Percentiles rank a stretch among this genome's conserved stretches.
phyloP scores from a whole-genome alignment of 35 echinoderm and acorn worm species.

The Lytechinus variegatus region DNA sequence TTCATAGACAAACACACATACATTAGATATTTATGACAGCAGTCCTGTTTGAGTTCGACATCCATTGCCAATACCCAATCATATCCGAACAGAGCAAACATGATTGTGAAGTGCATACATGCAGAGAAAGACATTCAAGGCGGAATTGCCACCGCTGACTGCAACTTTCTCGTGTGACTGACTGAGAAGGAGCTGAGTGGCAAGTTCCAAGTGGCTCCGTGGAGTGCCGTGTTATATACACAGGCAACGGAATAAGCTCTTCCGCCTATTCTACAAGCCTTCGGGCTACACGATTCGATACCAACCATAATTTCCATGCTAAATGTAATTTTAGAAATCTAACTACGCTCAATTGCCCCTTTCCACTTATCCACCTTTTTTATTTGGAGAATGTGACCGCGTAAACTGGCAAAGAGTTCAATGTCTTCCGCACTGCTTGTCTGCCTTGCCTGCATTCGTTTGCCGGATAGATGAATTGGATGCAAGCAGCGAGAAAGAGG shows the following conservation, averaged over 20 bases:
- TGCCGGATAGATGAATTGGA: not conserved
- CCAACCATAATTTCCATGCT: conserved; percentile 57
- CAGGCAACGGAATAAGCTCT: conserved; percentile 33
- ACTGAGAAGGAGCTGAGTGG: not conserved
- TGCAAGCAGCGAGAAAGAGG: not conserved
- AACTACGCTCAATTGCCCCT: conserved; percentile 53
- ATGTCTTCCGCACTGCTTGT: conserved; percentile 14
- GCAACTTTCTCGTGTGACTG: not conserved
- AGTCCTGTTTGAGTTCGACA: not conserved
- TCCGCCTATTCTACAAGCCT: conserved; percentile 27
- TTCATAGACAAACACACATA: not conserved
- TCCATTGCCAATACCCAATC: not conserved
- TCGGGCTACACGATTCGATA: conserved; percentile 44
- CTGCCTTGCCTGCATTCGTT: not conserved
- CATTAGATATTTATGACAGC: conserved; percentile 19
- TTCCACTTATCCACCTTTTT: conserved; percentile 51
- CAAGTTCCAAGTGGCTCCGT: conserved; percentile 7
- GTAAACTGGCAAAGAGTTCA: conserved; percentile 26
- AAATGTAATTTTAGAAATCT: conserved; percentile 59
- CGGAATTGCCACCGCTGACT: not conserved
- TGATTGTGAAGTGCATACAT: not conserved
- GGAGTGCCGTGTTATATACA: conserved; percentile 9
- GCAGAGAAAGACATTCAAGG: conserved; percentile 9
- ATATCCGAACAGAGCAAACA: not conserved
- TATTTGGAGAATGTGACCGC: conserved; percentile 37